phyloP scores from a whole-genome alignment of 1,140 invertebrate species.

The Hyposmocoma kahamanoa region DNA sequence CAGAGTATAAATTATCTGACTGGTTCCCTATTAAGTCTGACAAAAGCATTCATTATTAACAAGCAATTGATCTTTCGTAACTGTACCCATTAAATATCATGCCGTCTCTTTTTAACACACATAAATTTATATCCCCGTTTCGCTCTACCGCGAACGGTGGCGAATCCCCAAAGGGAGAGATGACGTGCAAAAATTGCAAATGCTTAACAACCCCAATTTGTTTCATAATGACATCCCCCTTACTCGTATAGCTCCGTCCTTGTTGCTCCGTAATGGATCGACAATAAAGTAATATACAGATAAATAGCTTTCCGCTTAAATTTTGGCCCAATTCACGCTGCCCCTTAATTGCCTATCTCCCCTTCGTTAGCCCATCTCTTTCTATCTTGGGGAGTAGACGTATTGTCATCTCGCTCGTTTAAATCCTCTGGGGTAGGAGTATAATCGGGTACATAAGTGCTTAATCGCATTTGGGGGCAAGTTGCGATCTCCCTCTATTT shows the following conservation, averaged over 20 bases:
- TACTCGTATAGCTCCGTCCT: conserved; percentile 31
- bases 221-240: conserved; percentile 40
- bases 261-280: conserved; percentile 55
- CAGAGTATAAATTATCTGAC: conserved; percentile 28
- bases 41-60: conserved; percentile 40
- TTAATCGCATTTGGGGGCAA: conserved; percentile 64
- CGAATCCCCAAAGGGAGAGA: conserved; percentile 9
- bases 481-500: conserved; percentile 57
- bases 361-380: conserved; percentile 29
- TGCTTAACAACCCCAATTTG: conserved; percentile 60
- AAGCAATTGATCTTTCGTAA: conserved; percentile 39
- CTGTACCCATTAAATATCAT: conserved; percentile 23
- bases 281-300: conserved; percentile 71
- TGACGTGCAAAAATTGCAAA: conserved; percentile 47
- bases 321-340: conserved; percentile 61
- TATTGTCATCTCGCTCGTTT: conserved; percentile 30
- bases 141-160: not conserved
- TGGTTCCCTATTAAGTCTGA: conserved; percentile 39
- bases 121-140: conserved; percentile 8
- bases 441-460: conserved; percentile 67
- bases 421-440: conserved; percentile 40
- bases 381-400: conserved; percentile 12
- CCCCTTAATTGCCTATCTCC: conserved; percentile 64
- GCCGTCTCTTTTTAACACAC: conserved; percentile 17
- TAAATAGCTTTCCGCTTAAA: conserved; percentile 70